Conservation (phyloP, 2,888 invertebrate species). For the Sacculina carcini region DNA sequence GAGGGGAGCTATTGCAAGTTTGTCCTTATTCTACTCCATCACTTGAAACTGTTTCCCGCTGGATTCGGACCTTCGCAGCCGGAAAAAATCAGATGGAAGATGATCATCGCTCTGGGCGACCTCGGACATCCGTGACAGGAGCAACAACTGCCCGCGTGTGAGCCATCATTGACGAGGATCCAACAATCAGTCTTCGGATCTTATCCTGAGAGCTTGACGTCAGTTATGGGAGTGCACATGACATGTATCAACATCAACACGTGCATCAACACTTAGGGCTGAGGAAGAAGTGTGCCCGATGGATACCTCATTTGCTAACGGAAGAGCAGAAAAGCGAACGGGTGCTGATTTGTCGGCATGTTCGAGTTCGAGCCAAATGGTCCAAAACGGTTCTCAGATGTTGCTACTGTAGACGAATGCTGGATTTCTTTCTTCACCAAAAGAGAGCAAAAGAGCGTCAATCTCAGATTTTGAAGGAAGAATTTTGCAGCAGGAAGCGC, state of each 20-base stretch:
- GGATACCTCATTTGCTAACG: too few species aligned
- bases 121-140: constrained; percentile 1
- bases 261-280: too few species aligned
- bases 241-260: neutral
- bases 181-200: neutral
- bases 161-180: too few species aligned
- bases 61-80: constrained; percentile 1
- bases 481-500: too few species aligned
- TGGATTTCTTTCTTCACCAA: too few species aligned
- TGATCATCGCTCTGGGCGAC: neutral
- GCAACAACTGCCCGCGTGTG: neutral
- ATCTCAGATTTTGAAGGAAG: neutral
- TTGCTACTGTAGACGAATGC: too few species aligned
- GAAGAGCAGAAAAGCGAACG: too few species aligned
- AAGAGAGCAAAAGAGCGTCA: neutral
- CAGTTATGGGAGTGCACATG: neutral
- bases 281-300: too few species aligned
- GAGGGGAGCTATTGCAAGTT: too few species aligned
- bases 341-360: neutral
- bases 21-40: too few species aligned
- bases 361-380: neutral
- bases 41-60: too few species aligned
- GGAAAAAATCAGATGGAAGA: neutral
- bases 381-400: too few species aligned
- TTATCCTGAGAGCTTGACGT: neutral